phyloP scores from a whole-genome alignment of 2,888 invertebrate species.

The Diachrysia chrysitis region DNA sequence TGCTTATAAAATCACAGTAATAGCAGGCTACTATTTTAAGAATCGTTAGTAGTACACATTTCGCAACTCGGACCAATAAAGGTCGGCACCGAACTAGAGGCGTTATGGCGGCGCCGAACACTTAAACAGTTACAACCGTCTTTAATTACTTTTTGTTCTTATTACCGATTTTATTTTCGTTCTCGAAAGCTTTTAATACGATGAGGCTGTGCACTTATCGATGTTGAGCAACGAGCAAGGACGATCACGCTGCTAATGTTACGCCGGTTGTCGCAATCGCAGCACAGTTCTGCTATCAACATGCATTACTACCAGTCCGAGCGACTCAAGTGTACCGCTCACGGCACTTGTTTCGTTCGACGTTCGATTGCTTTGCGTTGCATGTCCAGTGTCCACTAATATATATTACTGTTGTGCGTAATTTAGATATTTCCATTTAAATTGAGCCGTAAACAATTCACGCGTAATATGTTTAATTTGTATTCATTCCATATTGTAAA shows the following conservation, averaged over 20 bases:
- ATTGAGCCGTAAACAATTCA: background rate
- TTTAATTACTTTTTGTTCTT: slow-evolving; percentile 81
- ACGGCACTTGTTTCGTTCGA: slow-evolving; percentile 33
- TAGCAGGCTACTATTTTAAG: slow-evolving; percentile 23
- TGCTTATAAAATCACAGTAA: slow-evolving; percentile 10
- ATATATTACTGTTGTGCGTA: background rate
- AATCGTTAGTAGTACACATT: slow-evolving; percentile 58
- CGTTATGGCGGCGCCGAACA: slow-evolving; percentile 51
- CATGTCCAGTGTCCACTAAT: background rate
- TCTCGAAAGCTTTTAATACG: slow-evolving; percentile 81
- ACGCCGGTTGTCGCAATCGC: slow-evolving; percentile 66
- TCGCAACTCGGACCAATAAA: slow-evolving; percentile 76
- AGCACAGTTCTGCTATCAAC: slow-evolving; percentile 43
- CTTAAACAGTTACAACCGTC: slow-evolving; percentile 73
- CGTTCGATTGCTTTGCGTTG: background rate
- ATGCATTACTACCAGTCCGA: slow-evolving; percentile 33
- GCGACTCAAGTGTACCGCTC: slow-evolving; percentile 17
- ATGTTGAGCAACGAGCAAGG: slow-evolving; percentile 83
- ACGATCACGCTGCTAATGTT: slow-evolving; percentile 69
- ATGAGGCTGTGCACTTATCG: slow-evolving; percentile 80
- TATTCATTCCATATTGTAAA: background rate
- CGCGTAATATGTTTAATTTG: background rate
- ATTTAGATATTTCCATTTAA: background rate
- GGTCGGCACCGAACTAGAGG: slow-evolving; percentile 73
- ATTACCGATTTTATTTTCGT: slow-evolving; percentile 68